Evolutionary conservation across 1,140 invertebrate species (phyloP), one percentile per base, ranked within the genome.

Genomic region (Drosophila melanica): DNA sequence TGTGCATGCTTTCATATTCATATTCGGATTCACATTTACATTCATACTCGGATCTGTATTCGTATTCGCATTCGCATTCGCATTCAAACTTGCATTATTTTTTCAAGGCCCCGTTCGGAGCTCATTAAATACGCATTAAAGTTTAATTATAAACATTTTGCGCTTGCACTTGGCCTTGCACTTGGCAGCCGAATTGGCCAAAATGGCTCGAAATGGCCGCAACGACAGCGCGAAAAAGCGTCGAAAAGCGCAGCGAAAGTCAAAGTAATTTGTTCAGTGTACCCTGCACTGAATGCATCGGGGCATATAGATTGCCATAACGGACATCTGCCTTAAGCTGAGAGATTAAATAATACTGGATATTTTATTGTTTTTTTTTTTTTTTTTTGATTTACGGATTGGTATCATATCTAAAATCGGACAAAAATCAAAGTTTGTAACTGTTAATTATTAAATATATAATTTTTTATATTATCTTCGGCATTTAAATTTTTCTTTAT

Each of bases 141-240:
- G 84, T 89, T 87, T 87, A 87, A 87, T 87, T 87, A 87, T 87
- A 87, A 87, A 87, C 79, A 87, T 87, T 87, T 84, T 87, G 85
- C 79, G 70, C 79, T 84, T 84, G 84, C 84, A 87, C 73, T 87
- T 89, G 84, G 69, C 84, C 79, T 84, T 84, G 84, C 84, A 87
- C 73, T 87, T 89, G 84, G 69, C 84, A 84, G 54, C 16, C 63
- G 55, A 78, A 78, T 81, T 81, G 77, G 72, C 76, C 67, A 64
- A 60, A 75, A 78, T 57, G 55, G 50, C 51, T 63, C 37, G 18
- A 75, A 71, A 75, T 70, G 58, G 51, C 47, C 54, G 39, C 42
- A 70, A 58, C 58, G 70, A 75, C 63, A 47, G 51, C 62, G 35
- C 69, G 73, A 75, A 81, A 81, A 77, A 78, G 53, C 79, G 72